Base-by-base conservation (phyloP, 2,797 vertebrate species). In the Mico argentatus region DNA sequence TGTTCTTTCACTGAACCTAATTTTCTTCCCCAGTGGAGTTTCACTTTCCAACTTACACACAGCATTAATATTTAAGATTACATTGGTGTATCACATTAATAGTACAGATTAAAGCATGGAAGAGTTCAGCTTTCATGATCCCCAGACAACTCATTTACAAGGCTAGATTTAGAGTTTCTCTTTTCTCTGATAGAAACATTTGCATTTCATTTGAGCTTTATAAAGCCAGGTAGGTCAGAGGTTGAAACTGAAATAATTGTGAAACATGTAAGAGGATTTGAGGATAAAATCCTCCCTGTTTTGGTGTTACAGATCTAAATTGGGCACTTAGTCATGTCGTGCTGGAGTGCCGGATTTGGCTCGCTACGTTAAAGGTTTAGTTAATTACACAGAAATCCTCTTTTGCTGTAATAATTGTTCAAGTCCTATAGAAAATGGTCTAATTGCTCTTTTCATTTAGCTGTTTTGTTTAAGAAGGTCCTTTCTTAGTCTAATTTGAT, bases 211-310 rank as follows among this genome's bases (percentile, higher is more conserved):
- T 64, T n/a, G 91, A 83, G 76, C 44, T 73, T 85, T 76, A 33
- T 33, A 72, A 61, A 95, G 93, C 91, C 57, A 55, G 86, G 44
- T 33, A 4, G 92, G 90, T 94, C 90, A 89, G 80, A 80, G 52
- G 92, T 52, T 19, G 48, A 92, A 52, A 61, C 26, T 24, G 91
- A 84, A 95, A 55, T 84, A 50, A 27, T 26, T 91, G 83, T 87
- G 95, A 33, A 83, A 48, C 79, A 17, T 22, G 83, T 67, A 50
- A 83, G 89, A 61, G 93, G 96, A 87, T 87, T 97, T 93, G 41
- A 81, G 88, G n/a, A 61, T 46, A 22, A 84, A 88, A 73, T 72
- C 92, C 84, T 72, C 75, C 67, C 33, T n/a, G 44, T 33, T 22
- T n/a, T 64, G 57, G 85, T 44, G 44, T 75, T 70, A 33, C 17